Base-by-base conservation (phyloP, 2,888 invertebrate species). In the Andricus curvator region DNA sequence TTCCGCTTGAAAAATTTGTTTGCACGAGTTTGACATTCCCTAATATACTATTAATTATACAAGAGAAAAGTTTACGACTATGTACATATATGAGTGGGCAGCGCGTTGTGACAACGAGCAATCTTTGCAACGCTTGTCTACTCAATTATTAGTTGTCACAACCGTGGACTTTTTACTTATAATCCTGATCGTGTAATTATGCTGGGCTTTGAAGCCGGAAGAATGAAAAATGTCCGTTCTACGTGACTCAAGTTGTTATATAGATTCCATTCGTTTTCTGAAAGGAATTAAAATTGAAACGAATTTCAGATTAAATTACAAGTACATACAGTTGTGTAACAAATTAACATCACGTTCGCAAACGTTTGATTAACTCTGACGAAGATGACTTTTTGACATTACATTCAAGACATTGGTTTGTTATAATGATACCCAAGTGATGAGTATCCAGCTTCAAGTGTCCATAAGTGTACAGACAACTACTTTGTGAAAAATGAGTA, bases 401-500 rank as follows among this genome's bases (percentile, higher is more conserved):
- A 29, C 29, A 70, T 51, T 33, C 29, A 29, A 20, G 20, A 33
- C 11, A 48, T 51, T 25, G 33, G 17, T 9, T 70, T 29, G 17
- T 29, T 51, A 25, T 70, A 70, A 70, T 70, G 48, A 51, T 51
- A 70, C 70, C 29, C 51, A 51, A 51, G 25, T 70, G 70, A 70
- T 70, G 70, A 70, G 51, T 51, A 48, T 29, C 29, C 29, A 29
- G 29, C 17, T 29, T 25, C 20, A 51, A 51, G 70, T 70, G 51
- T 70, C 48, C 11, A 11, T 70, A 44, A 48, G 70, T 70, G 48
- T 70, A 22, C 29, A 51, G 48, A 70, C 29, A 51, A 70, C 25
- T 70, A 70, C 48, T 70, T 70, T 70, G 70, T 70, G 15, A 29
- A 70, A 70, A 70, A 70, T 48, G 20, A 48, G 20, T 56, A 51